phyloP scores from a whole-genome alignment of 2,797 vertebrate species.

The Tapirus indicus region DNA sequence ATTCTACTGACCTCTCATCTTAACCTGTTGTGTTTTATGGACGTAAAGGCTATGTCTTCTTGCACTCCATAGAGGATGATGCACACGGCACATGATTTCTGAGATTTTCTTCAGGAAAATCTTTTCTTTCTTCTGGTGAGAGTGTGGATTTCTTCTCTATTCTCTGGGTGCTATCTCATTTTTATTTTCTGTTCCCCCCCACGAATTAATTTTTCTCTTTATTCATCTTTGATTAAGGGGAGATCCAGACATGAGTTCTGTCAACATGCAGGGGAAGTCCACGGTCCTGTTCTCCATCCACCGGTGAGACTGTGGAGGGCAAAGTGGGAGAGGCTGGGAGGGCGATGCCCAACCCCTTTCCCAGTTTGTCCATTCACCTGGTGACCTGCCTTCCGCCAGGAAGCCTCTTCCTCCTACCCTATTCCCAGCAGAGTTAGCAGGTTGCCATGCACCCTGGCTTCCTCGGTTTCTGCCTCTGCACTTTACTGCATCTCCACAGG shows the following conservation, averaged over 20 bases:
- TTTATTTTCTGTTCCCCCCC: background rate
- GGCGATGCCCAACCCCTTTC: fast-evolving
- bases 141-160: background rate
- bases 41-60: background rate
- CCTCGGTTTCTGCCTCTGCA: background rate
- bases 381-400: background rate
- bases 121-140: background rate
- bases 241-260: background rate
- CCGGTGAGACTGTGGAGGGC: fast-evolving
- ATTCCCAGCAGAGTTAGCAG: background rate
- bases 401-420: background rate
- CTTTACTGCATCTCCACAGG: background rate
- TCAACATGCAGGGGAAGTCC: background rate
- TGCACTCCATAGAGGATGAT: fast-evolving
- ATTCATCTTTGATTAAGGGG: background rate
- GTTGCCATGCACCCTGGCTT: too few species aligned
- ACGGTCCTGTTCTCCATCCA: background rate
- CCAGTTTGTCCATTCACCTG: fast-evolving
- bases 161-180: too few species aligned
- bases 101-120: background rate
- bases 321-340: fast-evolving
- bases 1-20: background rate
- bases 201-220: too few species aligned
- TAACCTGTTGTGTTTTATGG: background rate
- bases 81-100: background rate